Base-by-base conservation (phyloP, 2,113 vertebrate species). In the Cryptomyrus ogoouensis region DNA sequence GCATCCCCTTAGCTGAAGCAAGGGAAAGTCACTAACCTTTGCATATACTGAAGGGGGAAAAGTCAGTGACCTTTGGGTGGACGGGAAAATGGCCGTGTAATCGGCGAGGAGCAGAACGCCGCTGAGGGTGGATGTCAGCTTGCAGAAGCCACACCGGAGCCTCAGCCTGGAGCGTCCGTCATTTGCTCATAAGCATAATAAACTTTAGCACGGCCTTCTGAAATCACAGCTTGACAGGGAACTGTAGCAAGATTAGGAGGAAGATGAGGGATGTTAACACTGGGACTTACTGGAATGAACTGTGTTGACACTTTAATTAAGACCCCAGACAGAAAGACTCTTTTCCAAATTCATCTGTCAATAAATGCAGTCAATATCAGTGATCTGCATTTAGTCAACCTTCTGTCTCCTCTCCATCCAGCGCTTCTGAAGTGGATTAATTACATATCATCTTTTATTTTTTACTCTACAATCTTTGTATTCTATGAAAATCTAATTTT, bases 301-400 rank as follows among this genome's bases (percentile, higher is more conserved):
- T 93, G 94, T 95, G 91, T 93, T 94, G 95, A 95, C 96, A 95
- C 94, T 95, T 94, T 95, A 96, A 96, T 94, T 94, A 96, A 96
- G 95, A 96, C 93, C 94, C 95, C 91, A 91, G 94, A 94, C 94
- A 94, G 95, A 94, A 94, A 94, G 96, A 95, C 96, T 96, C 95
- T 96, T 94, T 94, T 94, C 93, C 91, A 96, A 95, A 96, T 95
- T 96, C 96, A 93, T 95, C 90, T 96, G 96, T 96, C 95, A 96
- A 96, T 96, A 96, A 92, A 93, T 93, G 94, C 94, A 95, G 96
- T 96, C 95, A 95, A 96, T 95, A 95, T 88, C 93, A 90, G 94
- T 95, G 95, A 96, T 95, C 95, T 95, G 94, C 92, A 93, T 91
- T 93, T 94, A 93, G 93, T 90, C 92, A 91, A 92, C 92, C 93